A percentile compares a stretch with the other conserved stretches of the same genome.
These are phyloP conservation scores for Charanyca ferruginea DNA, from an alignment of 2,888 invertebrate species.

Conservation along the genomic window DNA sequence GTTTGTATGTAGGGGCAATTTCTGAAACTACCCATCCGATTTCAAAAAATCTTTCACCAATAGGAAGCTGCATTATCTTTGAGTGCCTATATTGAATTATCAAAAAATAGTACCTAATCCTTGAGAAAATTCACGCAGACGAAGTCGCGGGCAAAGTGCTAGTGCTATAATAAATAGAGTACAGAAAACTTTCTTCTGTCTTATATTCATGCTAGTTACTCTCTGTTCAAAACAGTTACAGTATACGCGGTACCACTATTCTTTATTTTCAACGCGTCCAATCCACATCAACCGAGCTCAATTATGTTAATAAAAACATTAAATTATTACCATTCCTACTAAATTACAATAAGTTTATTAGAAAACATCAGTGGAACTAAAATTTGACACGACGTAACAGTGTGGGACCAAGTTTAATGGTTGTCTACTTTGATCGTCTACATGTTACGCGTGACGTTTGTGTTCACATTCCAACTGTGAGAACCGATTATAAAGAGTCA, in stretches of 20 bases:
- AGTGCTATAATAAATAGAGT: too few species aligned
- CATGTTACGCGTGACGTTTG: conserved; percentile 66
- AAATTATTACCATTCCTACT: conserved; percentile 37
- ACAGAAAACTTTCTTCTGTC: too few species aligned
- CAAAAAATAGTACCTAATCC: too few species aligned
- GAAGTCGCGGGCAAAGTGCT: too few species aligned
- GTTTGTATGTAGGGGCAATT: too few species aligned
- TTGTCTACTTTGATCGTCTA: conserved; percentile 74
- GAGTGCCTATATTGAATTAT: too few species aligned
- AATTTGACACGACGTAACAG: conserved; percentile 61
- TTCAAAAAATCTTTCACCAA: too few species aligned
- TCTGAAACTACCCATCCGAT: too few species aligned
- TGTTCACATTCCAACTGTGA: conserved; percentile 70
- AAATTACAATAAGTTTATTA: conserved; percentile 59
- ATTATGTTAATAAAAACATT: conserved; percentile 46
- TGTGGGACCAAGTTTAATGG: conserved; percentile 71
- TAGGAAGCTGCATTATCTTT: too few species aligned
- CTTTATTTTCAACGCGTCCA: not conserved
- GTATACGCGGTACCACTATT: not conserved
- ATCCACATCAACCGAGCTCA: not conserved
- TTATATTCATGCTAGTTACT: too few species aligned
- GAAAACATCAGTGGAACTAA: conserved; percentile 57
- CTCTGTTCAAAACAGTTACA: not conserved
- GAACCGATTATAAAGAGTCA: conserved; percentile 63
- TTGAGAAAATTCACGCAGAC: too few species aligned